A percentile compares a stretch with the other conserved stretches of the same genome.
phyloP scores from a whole-genome alignment of 2,113 vertebrate species.

The Electrona antarctica region DNA sequence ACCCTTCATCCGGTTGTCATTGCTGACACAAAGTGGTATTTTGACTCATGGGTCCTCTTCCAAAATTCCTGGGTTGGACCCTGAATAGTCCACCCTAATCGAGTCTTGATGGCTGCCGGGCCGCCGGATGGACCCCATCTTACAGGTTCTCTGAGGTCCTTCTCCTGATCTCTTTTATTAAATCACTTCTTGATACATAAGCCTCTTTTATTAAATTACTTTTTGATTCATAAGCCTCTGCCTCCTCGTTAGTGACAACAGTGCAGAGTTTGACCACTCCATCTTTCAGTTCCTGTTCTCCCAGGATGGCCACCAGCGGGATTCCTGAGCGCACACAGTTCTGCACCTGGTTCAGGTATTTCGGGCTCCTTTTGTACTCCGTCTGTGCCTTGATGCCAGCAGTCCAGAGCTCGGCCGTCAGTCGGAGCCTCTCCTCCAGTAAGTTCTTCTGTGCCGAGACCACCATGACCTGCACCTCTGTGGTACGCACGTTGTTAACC shows the following conservation, averaged over 20 bases:
- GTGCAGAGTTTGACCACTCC: constrained; percentile 90
- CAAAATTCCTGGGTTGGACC: no score
- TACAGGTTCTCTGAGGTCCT: constrained; percentile 65
- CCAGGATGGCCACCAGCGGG: constrained; percentile 94
- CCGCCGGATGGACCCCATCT: no score
- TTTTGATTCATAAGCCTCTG: constrained; percentile 36
- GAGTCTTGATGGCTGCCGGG: no score
- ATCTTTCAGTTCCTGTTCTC: constrained; percentile 94
- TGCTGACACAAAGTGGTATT: no score
- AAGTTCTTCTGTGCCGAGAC: constrained; percentile 97
- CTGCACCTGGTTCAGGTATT: constrained; percentile 94
- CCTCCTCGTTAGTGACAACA: constrained; percentile 91
- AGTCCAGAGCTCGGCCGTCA: constrained; percentile 89
- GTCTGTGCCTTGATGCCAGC: constrained; percentile 94
- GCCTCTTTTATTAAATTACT: constrained; percentile 69
- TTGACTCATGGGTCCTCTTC: no score
- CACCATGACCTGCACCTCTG: constrained; percentile 93
- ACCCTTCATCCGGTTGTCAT: no score
- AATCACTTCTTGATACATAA: constrained; percentile 81
- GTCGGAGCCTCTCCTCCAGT: constrained; percentile 89
- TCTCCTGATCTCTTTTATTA: constrained; percentile 86
- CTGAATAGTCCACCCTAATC: no score
- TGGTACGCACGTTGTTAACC: constrained; percentile 90
- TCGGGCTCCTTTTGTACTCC: constrained; percentile 95
- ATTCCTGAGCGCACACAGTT: constrained; percentile 95